Base-by-base conservation (phyloP, 2,797 vertebrate species). In the Microctenopoma steveboyesi region DNA sequence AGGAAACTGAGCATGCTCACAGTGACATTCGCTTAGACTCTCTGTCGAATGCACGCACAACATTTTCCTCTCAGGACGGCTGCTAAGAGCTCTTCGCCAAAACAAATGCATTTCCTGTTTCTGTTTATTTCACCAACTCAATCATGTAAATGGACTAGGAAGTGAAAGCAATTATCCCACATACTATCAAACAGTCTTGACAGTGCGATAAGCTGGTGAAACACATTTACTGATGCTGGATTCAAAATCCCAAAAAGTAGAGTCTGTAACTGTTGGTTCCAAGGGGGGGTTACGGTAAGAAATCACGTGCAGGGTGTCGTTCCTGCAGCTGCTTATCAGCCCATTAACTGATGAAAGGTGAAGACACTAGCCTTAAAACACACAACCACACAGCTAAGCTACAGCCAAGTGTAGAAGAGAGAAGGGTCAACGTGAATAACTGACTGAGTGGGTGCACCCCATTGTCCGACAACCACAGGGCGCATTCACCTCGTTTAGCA, bases 401-500 rank as follows among this genome's bases (percentile, higher is more conserved):
- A 52, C 67, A 62, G 60, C 82, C 72, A 16, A 69, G 68, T 1
- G 7, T 25, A 39, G 64, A 56, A 49, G 40, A 59, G 59, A 10
- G 55, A 75, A 71, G 65, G 62, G 69, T 73, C 66, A 75, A 71
- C 50, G 64, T 56, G 48, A 65, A 79, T 84, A 86, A 87, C 72
- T 66, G 76, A 73, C 72, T 82, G 81, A 91, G 86, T 85, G 82
- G 77, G 60, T 59, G 64, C 43, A 43, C 62, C 71, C 86, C 72
- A 83, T 90, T 88, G 84, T 45, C 62, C 37, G 47, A 80, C 39
- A 65, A 69, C 84, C 79, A 67, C n/a, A 1, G 69, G 84, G 52
- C 62, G 51, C 50, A 53, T 55, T 55, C 50, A 64, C 57, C 27
- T 16, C 30, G 49, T n/a, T 73, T 68, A 53, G 28, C 28, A 42